Evolutionary conservation across 2,888 invertebrate species (phyloP), one percentile per base, ranked within the genome.

Genomic region (Euproctis similis): DNA sequence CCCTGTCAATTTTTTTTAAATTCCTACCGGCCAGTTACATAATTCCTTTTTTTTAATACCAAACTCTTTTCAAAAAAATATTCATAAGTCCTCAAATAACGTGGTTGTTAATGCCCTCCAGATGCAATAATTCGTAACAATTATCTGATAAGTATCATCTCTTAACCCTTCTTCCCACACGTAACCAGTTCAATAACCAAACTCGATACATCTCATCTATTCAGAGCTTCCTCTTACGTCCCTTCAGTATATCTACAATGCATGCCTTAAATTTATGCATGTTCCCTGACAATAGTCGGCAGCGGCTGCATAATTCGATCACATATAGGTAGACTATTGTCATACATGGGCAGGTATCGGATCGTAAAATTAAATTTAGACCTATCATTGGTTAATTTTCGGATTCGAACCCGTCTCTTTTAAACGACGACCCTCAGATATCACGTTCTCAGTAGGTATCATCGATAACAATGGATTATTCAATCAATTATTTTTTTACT

Each of bases 281-380:
- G 68, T 61, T 65, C 40, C n/a, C 48, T 54, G 62, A 82, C 81
- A 84, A 82, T 78, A 59, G 74, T 68, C n/a, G 59, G 61, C 71
- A 68, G 76, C 72, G 74, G 76, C 75, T 81, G 82, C 78, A 84
- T 84, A 80, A 84, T 81, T 84, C 84, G 81, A 84, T 84, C 82
- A 82, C 59, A 46, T n/a, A n/a, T n/a, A n/a, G n/a, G n/a, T n/a
- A 53, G 65, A 70, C 78, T 73, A 74, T 81, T 82, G 78, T 80
- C 61, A 62, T 59, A 48, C 50, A 53, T 58, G 57, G 60, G 82
- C 82, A 84, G 84, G 84, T 84, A 84, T 78, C 71, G 67, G 68
- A 65, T 65, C 82, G 80, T 84, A 59, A 84, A 84, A 84, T 84
- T 84, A 75, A 82, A 84, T 84, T 81, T 82, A 59, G 78, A 72